Base-by-base conservation (phyloP, 2,888 invertebrate species). In the Agrochola lota region DNA sequence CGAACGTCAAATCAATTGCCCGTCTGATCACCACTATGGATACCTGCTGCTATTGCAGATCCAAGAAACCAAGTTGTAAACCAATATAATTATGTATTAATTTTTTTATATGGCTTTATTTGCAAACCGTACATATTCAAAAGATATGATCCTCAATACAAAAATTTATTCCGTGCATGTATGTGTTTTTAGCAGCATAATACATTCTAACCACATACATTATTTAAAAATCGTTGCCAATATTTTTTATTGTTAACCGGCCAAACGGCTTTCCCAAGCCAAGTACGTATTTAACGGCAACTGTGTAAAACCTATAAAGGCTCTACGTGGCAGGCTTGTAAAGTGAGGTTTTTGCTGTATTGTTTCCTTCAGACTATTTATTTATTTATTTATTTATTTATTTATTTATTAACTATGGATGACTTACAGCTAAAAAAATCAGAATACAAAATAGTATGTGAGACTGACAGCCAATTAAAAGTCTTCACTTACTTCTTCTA, bases 301-400 rank as follows among this genome's bases (percentile, higher is more conserved):
- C 70, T 80, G 62, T 70, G 64, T 63, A 63, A 67, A 73, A 57
- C 75, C 72, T 55, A 83, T 73, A 83, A 83, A 83, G 12, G 23
- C 8, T 30, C 3, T 70, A 83, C 75, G 83, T 83, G 84, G 9
- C 59, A 46, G 23, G 57, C 2, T 67, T 83, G 15, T 55, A 73
- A 59, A 83, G 20, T 20, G 46, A 43, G 40, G 6, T n/a, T 75
- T 68, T 70, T 63, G 11, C 7, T 23, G 23, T 20, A 60, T 64
- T 59, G 6, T 69, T 63, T 49, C 17, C n/a, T 52, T 43, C 43
- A 78, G 57, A 71, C 26, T 64, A n/a, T n/a, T n/a, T n/a, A n/a
- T n/a, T n/a, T n/a, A n/a, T n/a, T n/a, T n/a, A n/a, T n/a, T n/a
- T n/a, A n/a, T n/a, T n/a, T n/a, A n/a, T n/a, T n/a, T n/a, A n/a